A percentile compares a stretch with the other conserved stretches of the same genome.
These are phyloP conservation scores for Agrypnus murinus DNA, from an alignment of 2,888 invertebrate species.

Conservation along the genomic window DNA sequence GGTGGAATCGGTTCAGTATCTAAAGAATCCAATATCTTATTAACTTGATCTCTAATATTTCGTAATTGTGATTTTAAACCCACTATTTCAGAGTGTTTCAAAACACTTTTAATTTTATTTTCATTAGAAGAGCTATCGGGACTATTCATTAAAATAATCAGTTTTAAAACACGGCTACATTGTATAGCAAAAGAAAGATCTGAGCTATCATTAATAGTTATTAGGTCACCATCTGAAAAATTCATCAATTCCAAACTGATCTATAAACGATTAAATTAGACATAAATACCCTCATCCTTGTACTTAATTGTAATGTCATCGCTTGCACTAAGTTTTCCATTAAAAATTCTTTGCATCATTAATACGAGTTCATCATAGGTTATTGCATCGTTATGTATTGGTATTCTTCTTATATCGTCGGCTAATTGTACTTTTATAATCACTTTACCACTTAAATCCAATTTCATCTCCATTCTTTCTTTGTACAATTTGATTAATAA, in stretches of 20 bases:
- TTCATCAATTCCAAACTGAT: constrained; percentile 20
- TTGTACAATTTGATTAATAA: neutral
- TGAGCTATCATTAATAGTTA: constrained; percentile 82
- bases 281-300: constrained; percentile 78
- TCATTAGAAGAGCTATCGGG: constrained; percentile 61
- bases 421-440: constrained; percentile 77
- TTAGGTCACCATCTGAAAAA: constrained; percentile 79
- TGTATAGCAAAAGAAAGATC: constrained; percentile 82
- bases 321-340: constrained; percentile 76
- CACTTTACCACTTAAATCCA: constrained; percentile 73
- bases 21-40: constrained; percentile 75
- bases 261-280: constrained; percentile 32
- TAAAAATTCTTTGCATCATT: constrained; percentile 83
- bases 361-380: constrained; percentile 81
- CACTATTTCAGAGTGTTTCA: constrained; percentile 69
- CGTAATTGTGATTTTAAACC: constrained; percentile 70
- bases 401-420: constrained; percentile 80
- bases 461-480: constrained; percentile 42
- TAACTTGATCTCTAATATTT: constrained; percentile 76
- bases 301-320: constrained; percentile 83
- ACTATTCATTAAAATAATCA: constrained; percentile 74
- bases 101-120: constrained; percentile 58
- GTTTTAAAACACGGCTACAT: constrained; percentile 78
- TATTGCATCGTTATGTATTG: constrained; percentile 83
- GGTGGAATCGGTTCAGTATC: constrained; percentile 63